A percentile compares a stretch with the other conserved stretches of the same genome.
These are phyloP conservation scores for Penaeus monodon DNA, from an alignment of 2,888 invertebrate genomes.

Conservation along the genomic window DNA sequence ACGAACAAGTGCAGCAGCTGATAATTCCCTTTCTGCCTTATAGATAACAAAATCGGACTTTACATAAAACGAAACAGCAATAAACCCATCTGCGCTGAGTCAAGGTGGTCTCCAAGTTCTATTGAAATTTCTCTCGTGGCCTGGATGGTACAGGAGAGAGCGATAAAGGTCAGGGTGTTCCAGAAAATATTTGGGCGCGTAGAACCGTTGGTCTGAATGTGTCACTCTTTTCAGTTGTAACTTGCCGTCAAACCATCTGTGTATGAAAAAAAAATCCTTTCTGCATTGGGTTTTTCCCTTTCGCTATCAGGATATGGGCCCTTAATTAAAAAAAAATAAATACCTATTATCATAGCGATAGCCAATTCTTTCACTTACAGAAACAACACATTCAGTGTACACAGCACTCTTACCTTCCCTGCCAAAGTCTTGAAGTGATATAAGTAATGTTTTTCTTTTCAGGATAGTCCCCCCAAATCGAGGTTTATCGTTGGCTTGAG, in stretches of 20 bases:
- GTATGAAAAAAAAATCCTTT: neutral
- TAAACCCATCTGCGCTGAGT: neutral
- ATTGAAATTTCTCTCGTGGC: conserved; percentile 25
- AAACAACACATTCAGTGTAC: neutral
- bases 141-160: conserved; percentile 52
- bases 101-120: conserved; percentile 45
- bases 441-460: conserved; percentile 75
- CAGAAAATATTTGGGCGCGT: conserved; percentile 64
- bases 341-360: neutral
- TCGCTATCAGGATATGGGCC: neutral
- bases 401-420: conserved; percentile 70
- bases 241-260: conserved; percentile 66
- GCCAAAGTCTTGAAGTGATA: conserved; percentile 76
- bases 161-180: conserved; percentile 64
- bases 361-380: neutral
- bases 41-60: neutral
- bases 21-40: too few relatives aligned
- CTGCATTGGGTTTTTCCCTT: too few relatives aligned
- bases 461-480: conserved; percentile 67
- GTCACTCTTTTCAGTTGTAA: conserved; percentile 46
- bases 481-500: conserved; percentile 68
- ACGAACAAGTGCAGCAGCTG: too few relatives aligned
- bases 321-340: neutral
- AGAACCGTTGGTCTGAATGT: conserved; percentile 30
- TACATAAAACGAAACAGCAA: neutral